Evolutionary conservation across 2,797 vertebrate genomes (phyloP).

Genomic region (Florisuga fusca): DNA sequence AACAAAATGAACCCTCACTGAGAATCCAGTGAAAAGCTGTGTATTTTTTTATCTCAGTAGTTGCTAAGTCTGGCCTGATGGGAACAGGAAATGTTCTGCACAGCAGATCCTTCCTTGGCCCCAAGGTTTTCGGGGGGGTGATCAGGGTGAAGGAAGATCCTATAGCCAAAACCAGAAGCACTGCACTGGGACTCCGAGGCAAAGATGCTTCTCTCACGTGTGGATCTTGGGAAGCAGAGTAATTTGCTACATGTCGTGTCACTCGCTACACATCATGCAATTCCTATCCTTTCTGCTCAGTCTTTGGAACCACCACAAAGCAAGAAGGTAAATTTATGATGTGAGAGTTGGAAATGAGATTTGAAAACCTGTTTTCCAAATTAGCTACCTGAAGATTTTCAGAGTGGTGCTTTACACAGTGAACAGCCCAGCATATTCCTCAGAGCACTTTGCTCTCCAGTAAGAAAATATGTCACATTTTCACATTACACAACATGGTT

Average conservation of each 20-base stretch:
- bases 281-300: background rate
- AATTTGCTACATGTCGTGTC: too few relatives aligned
- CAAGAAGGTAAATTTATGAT: background rate
- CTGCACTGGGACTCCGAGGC: background rate
- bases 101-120: background rate
- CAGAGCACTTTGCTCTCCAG: background rate
- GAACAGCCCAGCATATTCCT: background rate
- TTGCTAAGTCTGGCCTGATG: background rate
- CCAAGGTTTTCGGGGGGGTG: background rate
- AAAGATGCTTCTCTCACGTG: background rate
- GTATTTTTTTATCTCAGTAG: background rate
- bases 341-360: background rate
- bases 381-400: background rate
- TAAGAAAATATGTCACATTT: background rate
- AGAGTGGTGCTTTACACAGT: background rate
- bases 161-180: background rate
- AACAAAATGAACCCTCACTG: background rate
- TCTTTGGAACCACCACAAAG: background rate
- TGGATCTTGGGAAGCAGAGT: background rate
- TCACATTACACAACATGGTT: background rate
- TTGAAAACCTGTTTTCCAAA: background rate
- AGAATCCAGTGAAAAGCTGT: background rate
- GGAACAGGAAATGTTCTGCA: background rate
- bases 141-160: fast-evolving
- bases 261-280: background rate